Evolutionary conservation across 2,113 vertebrate genomes (phyloP).

Genomic region (Pluvianellus socialis): DNA sequence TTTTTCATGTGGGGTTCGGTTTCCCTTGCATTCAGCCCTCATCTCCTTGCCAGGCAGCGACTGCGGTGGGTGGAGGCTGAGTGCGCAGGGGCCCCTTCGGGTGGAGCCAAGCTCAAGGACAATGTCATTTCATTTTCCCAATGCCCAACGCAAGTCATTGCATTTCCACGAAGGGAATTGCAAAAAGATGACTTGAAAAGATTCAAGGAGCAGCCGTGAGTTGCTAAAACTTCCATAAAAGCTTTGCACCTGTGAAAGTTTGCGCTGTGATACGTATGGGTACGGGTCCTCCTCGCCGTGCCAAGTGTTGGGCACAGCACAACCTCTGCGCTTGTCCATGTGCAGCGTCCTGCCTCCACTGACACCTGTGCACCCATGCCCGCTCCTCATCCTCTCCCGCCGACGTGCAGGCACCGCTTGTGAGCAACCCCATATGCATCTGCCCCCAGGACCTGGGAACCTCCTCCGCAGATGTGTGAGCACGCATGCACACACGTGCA

Average conservation of each 20-base stretch:
- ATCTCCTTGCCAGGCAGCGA: background rate
- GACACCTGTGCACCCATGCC: too few relatives aligned
- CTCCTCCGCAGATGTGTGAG: background rate
- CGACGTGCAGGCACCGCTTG: accelerated
- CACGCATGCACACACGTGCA: accelerated
- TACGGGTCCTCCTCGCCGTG: background rate
- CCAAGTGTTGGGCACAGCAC: background rate
- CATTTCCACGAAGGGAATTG: background rate
- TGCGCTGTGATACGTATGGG: background rate
- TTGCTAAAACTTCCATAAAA: background rate
- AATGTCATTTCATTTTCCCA: background rate
- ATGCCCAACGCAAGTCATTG: background rate
- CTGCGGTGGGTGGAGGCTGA: accelerated
- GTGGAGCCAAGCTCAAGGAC: background rate
- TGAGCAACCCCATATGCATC: background rate
- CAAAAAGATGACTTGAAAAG: background rate
- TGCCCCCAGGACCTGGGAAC: background rate
- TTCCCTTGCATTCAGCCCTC: background rate
- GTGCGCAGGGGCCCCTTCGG: background rate
- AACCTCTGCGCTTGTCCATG: background rate
- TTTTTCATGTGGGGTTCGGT: background rate
- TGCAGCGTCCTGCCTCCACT: background rate
- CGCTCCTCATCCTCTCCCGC: background rate
- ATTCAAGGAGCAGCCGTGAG: background rate
- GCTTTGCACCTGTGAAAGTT: background rate